Base-by-base conservation (phyloP, 2,888 invertebrate species). In the Trachelus iudaicus region DNA sequence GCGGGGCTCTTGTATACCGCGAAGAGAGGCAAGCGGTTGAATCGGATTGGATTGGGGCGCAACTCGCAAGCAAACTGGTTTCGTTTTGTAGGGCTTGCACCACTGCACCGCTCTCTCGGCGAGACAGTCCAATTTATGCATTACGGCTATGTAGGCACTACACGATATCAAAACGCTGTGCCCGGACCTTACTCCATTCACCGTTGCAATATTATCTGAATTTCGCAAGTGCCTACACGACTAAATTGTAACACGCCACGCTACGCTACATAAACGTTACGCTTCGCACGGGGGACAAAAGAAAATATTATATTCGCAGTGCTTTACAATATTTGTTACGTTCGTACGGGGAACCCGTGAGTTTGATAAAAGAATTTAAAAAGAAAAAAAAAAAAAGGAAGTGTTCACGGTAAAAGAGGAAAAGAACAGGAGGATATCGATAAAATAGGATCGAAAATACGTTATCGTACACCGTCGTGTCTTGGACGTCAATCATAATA, bases 111-210 rank as follows among this genome's bases (percentile, higher is more conserved):
- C 87, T 89, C 88, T 87, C 88, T 89, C 88, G 89, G 87, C 87
- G 85, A 89, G 90, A 87, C 91, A 91, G 91, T 91, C 91, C 91
- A 91, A 91, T 91, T 91, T 90, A 91, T 91, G 91, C 90, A 91
- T 91, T 89, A 90, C 91, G 91, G 91, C 91, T 91, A 91, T 91
- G 91, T 91, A 91, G 91, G 91, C 91, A 91, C 91, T 88, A 89
- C 89, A 91, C 87, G 89, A 87, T 87, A 83, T 87, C 87, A 85
- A 86, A 88, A 87, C 88, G 84, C 87, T 87, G 85, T 85, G 87
- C 87, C 88, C 88, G 87, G 86, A 87, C 86, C 85, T 87, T 85
- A 84, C 83, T 85, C 83, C 84, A 86, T 82, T 86, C 85, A 85
- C 85, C 84, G 81, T 82, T 82, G 80, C 85, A 86, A 86, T 88